phyloP scores from a whole-genome alignment of 2,113 vertebrate species.

The Nesogale talazaci region DNA sequence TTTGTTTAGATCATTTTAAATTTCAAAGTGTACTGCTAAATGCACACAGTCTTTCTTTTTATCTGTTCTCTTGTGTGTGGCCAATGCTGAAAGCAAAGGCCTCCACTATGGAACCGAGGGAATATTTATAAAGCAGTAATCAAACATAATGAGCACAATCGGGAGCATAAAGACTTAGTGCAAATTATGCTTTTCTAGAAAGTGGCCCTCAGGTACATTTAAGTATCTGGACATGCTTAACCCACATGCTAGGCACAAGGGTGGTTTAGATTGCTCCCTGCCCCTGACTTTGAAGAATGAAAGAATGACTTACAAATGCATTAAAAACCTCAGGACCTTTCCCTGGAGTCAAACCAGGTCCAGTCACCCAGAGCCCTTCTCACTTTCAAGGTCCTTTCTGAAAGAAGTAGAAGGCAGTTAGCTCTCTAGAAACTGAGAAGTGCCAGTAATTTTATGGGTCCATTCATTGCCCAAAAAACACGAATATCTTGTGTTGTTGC shows the following conservation, averaged over 20 bases:
- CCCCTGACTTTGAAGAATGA: neutral
- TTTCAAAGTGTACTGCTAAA: constrained; percentile 57
- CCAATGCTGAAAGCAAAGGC: constrained; percentile 54
- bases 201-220: neutral
- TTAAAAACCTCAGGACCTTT: neutral
- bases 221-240: constrained; percentile 4
- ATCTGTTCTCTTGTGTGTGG: constrained; percentile 25
- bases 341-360: neutral
- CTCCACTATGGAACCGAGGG: constrained; percentile 23
- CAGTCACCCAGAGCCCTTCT: neutral
- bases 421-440: neutral
- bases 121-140: constrained; percentile 60
- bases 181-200: constrained; percentile 32
- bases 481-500: too few species aligned
- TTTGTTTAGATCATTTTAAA: constrained; percentile 74
- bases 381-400: neutral
- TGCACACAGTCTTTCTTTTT: constrained; percentile 48
- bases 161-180: constrained; percentile 1
- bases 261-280: neutral
- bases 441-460: neutral
- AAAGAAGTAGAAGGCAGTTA: neutral
- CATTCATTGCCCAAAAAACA: neutral
- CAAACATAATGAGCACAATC: constrained; percentile 44
- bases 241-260: neutral
- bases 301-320: neutral